phyloP scores from a whole-genome alignment of 1,140 invertebrate species.

The Vollenhovia emeryi region DNA sequence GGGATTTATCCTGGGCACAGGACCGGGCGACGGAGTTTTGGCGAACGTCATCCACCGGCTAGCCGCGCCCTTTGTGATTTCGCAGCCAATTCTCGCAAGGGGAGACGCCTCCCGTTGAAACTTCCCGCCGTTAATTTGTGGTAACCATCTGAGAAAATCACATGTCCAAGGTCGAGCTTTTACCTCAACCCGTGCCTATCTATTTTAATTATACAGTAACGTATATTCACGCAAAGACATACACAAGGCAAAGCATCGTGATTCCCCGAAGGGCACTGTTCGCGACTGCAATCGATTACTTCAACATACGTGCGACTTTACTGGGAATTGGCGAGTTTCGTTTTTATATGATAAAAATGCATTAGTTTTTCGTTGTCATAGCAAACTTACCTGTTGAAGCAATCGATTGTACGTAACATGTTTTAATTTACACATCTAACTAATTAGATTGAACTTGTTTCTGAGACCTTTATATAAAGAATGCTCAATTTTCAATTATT shows the following conservation, averaged over 20 bases:
- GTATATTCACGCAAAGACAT: background rate
- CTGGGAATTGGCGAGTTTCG: background rate
- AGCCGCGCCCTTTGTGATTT: constrained; percentile 59
- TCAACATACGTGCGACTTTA: background rate
- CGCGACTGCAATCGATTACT: background rate
- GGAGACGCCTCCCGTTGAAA: constrained; percentile 68
- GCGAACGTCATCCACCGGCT: constrained; percentile 74
- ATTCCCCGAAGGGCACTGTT: background rate
- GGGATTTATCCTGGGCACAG: constrained; percentile 55
- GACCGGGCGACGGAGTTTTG: constrained; percentile 69
- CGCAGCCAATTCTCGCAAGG: constrained; percentile 64
- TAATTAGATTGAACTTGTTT: background rate
- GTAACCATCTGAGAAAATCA: constrained; percentile 69
- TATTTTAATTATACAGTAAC: background rate
- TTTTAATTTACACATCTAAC: background rate
- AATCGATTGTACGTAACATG: background rate
- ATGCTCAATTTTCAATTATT: background rate
- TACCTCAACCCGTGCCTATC: background rate
- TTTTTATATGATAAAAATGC: background rate
- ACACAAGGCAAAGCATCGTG: background rate
- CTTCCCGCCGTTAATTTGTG: constrained; percentile 64
- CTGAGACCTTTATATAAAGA: background rate
- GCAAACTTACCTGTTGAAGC: background rate
- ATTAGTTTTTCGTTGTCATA: background rate
- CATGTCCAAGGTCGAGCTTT: background rate